These are phyloP conservation scores for Cinclus mexicanus DNA, from an alignment of 2,113 vertebrate species.

Conservation along the genomic window DNA sequence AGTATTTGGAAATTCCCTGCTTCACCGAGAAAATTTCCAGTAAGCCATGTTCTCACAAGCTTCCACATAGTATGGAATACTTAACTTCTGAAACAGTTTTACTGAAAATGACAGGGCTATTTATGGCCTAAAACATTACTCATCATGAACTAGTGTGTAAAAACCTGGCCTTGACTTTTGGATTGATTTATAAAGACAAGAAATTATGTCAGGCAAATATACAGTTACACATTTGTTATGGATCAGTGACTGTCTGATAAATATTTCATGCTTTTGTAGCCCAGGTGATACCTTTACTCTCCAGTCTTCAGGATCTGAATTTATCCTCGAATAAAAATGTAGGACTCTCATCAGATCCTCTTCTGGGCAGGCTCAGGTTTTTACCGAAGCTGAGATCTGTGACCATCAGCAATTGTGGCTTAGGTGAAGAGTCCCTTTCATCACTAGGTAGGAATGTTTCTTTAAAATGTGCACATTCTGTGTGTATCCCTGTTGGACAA, in stretches of 20 bases:
- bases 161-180: background rate
- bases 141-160: background rate
- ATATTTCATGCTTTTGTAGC: slow-evolving; percentile 72
- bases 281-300: slow-evolving; percentile 84
- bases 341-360: slow-evolving; percentile 69
- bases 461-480: background rate
- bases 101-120: background rate
- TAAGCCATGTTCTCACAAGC: background rate
- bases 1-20: background rate
- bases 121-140: background rate
- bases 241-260: slow-evolving; percentile 1
- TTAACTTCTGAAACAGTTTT: background rate
- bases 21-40: background rate
- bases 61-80: background rate
- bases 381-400: slow-evolving; percentile 78
- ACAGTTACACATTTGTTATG: background rate
- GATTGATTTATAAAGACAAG: slow-evolving; percentile 21
- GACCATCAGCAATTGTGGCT: slow-evolving; percentile 77
- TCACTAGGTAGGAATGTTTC: slow-evolving; percentile 76
- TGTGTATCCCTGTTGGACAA: background rate
- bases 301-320: slow-evolving; percentile 80
- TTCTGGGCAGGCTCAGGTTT: slow-evolving; percentile 81
- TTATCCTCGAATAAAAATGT: slow-evolving; percentile 84
- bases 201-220: background rate
- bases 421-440: slow-evolving; percentile 75